These are phyloP conservation scores for Tenualosa ilisha DNA, from an alignment of 2,797 vertebrate species.

Conservation along the genomic window DNA sequence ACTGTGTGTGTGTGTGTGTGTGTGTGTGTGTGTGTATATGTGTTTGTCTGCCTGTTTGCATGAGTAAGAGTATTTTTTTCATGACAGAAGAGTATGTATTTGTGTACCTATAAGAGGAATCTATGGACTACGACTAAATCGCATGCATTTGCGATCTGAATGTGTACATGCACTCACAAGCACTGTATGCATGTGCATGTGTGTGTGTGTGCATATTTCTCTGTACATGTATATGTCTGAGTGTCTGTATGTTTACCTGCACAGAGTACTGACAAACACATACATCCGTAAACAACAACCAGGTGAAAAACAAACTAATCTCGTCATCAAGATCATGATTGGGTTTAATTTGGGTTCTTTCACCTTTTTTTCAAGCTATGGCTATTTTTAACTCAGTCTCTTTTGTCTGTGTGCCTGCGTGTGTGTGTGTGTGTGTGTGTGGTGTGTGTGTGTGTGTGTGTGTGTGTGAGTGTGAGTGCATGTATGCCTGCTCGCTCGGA, in stretches of 20 bases:
- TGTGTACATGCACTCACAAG: background rate
- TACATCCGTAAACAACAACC: background rate
- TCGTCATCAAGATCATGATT: background rate
- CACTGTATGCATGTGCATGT: background rate
- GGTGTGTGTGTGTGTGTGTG: constrained; percentile 24
- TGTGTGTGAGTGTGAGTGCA: constrained; percentile 24
- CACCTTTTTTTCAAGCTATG: background rate
- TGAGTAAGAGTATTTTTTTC: too few species aligned
- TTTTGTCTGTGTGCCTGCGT: background rate
- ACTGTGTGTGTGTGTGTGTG: background rate
- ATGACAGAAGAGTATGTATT: background rate
- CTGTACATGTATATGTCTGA: background rate
- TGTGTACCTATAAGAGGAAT: background rate
- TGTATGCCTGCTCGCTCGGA: background rate
- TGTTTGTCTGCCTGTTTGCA: background rate
- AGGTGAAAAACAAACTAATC: background rate
- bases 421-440: constrained; percentile 28
- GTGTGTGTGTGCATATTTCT: background rate
- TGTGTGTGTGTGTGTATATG: background rate
- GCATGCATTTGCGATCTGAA: too few species aligned
- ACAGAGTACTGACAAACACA: too few species aligned
- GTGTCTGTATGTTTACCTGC: background rate
- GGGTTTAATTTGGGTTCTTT: background rate
- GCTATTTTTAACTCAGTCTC: background rate
- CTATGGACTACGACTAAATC: background rate